phyloP scores from a whole-genome alignment of 92 coral and sea anemone species.

The Paragorgia papillata region DNA sequence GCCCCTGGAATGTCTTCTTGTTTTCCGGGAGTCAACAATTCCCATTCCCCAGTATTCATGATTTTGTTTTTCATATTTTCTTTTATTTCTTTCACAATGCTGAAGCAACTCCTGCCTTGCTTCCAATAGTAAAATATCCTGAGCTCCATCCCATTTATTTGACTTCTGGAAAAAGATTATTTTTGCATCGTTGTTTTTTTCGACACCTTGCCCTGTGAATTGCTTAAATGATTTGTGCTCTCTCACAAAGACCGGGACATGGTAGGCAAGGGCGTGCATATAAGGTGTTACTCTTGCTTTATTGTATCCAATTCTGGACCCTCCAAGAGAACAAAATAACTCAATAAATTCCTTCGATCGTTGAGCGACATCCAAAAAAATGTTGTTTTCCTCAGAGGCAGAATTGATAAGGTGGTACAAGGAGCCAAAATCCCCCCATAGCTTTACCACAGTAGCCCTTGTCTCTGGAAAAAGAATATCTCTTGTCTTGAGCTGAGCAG shows the following conservation, averaged over 20 bases:
- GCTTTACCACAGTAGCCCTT: constrained; percentile 18
- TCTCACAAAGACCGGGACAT: constrained; percentile 28
- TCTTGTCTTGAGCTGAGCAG: constrained; percentile 20
- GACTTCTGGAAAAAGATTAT: background rate
- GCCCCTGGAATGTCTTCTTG: no score
- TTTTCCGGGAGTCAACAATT: no score
- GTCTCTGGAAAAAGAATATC: constrained; percentile 50
- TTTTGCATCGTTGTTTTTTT: constrained; percentile 13
- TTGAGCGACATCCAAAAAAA: background rate
- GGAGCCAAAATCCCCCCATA: constrained; percentile 46
- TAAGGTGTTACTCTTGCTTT: constrained; percentile 50
- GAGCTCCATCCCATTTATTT: constrained; percentile 61
- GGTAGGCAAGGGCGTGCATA: constrained; percentile 50
- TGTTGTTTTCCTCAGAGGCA: constrained; percentile 4
- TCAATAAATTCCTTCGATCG: constrained; percentile 42
- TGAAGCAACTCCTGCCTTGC: constrained; percentile 46
- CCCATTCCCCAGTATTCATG: no score
- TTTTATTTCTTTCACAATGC: constrained; percentile 50
- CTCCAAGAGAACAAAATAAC: constrained; percentile 46
- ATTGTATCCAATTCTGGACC: background rate
- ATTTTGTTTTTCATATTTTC: constrained; percentile 42
- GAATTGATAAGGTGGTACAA: constrained; percentile 50
- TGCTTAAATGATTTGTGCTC: constrained; percentile 16
- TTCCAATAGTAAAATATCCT: constrained; percentile 59
- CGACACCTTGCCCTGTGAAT: constrained; percentile 40